These are phyloP conservation scores for Rousettus madagascariensis DNA, from an alignment of 2,797 vertebrate genomes.

Conservation along the genomic window DNA sequence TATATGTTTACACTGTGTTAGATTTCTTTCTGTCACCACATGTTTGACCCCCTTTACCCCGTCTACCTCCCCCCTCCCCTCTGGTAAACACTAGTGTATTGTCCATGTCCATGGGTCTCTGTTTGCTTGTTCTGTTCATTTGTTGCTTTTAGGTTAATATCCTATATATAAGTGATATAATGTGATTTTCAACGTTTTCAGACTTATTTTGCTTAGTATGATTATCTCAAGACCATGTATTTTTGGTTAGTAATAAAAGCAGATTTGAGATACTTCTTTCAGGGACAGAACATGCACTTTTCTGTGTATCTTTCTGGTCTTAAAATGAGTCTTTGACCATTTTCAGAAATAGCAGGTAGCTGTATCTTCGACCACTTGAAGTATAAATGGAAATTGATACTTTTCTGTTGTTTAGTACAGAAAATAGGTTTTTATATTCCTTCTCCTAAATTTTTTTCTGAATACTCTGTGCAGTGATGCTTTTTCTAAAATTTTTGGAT, in stretches of 20 bases:
- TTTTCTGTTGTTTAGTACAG: conserved; percentile 32
- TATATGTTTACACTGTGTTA: no score
- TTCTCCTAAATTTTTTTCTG: background rate
- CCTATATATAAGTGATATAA: no score
- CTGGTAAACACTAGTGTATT: no score
- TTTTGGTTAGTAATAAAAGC: background rate
- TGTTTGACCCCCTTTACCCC: no score
- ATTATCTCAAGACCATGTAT: background rate
- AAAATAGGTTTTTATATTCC: background rate
- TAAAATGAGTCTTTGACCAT: conserved; percentile 17
- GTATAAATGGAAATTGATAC: background rate
- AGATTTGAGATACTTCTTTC: background rate
- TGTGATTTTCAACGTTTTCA: no score
- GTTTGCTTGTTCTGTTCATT: no score
- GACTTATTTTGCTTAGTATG: no score
- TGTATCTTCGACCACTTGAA: conserved; percentile 21
- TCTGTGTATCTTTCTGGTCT: background rate
- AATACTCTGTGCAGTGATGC: background rate
- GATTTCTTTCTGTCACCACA: no score
- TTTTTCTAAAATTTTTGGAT: background rate
- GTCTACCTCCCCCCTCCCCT: no score
- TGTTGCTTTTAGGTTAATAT: no score
- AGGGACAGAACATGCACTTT: background rate
- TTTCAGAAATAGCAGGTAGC: background rate
- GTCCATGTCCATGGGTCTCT: no score